Conservation (phyloP, 2,888 invertebrate species). For the Pammene aurita region DNA sequence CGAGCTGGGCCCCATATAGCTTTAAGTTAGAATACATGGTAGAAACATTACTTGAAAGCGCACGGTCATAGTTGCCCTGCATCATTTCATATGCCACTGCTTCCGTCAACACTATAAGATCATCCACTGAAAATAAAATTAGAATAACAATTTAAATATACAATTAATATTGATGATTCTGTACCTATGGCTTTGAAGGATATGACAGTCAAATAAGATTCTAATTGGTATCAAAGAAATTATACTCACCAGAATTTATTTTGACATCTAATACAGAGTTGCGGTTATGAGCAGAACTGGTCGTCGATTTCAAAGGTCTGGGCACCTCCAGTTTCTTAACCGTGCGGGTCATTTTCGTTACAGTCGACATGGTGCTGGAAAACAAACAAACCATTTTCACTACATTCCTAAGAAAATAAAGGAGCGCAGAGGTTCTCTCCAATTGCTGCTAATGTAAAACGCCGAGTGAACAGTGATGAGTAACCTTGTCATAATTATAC, state of each 20-base stretch:
- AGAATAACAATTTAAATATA: constrained; percentile 38
- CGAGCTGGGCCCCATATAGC: constrained; percentile 90
- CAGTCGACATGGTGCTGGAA: constrained; percentile 81
- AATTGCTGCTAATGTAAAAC: constrained; percentile 46
- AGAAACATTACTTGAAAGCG: constrained; percentile 88
- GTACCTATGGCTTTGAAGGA: no score
- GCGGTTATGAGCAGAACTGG: constrained; percentile 81
- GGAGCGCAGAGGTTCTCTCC: constrained; percentile 33
- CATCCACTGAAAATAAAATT: constrained; percentile 86
- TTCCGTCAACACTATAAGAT: constrained; percentile 91
- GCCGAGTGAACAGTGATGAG: constrained; percentile 52
- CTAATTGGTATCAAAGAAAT: constrained; percentile 37
- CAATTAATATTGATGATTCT: not conserved
- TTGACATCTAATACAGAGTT: constrained; percentile 80
- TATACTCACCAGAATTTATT: constrained; percentile 76
- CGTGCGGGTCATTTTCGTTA: constrained; percentile 86
- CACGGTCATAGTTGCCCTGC: constrained; percentile 88
- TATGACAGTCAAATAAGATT: constrained; percentile 46
- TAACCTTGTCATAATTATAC: constrained; percentile 72
- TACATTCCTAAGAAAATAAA: constrained; percentile 7
- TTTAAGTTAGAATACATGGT: constrained; percentile 92
- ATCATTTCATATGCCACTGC: constrained; percentile 90
- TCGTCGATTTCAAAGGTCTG: constrained; percentile 86
- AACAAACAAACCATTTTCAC: constrained; percentile 48
- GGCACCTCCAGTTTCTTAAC: constrained; percentile 90